A percentile compares a stretch with the other conserved stretches of the same genome.
These are phyloP conservation scores for Amyelois transitella DNA, from an alignment of 1,140 invertebrate genomes.

Conservation along the genomic window DNA sequence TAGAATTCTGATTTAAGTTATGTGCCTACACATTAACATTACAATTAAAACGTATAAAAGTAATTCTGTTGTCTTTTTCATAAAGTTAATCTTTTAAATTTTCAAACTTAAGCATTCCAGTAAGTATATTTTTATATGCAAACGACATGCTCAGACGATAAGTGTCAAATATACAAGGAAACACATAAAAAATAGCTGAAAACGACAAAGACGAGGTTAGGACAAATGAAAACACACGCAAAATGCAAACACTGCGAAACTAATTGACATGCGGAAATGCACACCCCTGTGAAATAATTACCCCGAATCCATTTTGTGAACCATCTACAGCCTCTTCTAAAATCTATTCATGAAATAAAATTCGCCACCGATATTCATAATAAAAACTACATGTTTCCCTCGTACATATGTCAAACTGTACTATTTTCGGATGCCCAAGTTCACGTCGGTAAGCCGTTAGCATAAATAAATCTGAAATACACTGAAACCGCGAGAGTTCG, in stretches of 20 bases:
- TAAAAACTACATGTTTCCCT: conserved; percentile 71
- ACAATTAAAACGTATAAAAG: too few species aligned
- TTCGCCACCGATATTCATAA: conserved; percentile 64
- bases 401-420: conserved; percentile 69
- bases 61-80: background rate
- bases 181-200: conserved; percentile 10
- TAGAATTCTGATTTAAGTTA: too few species aligned
- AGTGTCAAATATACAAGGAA: conserved; percentile 5
- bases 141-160: conserved; percentile 8
- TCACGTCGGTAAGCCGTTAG: conserved; percentile 51
- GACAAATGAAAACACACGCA: conserved; percentile 50
- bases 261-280: conserved; percentile 12
- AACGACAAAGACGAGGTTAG: conserved; percentile 39
- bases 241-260: conserved; percentile 19
- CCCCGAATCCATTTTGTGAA: conserved; percentile 63
- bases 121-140: conserved; percentile 3
- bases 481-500: conserved; percentile 18
- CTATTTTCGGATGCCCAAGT: conserved; percentile 66
- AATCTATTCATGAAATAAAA: conserved; percentile 49
- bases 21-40: too few species aligned
- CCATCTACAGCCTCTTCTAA: conserved; percentile 35
- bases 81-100: background rate
- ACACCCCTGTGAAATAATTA: conserved; percentile 47
- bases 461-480: conserved; percentile 46
- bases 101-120: background rate